Percentiles rank a stretch among this genome's conserved stretches.
Evolutionary conservation across 2,888 invertebrate genomes (phyloP).

Genomic region (Stenotaenia linearis): DNA sequence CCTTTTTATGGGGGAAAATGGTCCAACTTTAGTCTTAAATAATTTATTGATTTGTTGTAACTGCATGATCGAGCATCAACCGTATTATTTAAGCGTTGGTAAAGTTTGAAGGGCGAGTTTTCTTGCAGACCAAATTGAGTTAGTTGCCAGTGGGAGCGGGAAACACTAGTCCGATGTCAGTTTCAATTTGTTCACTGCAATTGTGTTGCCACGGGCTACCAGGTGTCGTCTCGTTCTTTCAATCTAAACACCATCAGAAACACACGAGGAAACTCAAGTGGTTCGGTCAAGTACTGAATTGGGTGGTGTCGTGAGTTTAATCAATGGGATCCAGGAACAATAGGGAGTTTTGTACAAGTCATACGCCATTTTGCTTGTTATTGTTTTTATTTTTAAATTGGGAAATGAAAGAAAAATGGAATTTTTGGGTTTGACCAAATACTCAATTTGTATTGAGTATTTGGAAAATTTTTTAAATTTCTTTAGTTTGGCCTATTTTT

Average conservation of each 20-base stretch:
- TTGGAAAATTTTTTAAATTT: too few species aligned
- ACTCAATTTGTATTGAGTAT: too few species aligned
- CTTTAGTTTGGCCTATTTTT: too few species aligned
- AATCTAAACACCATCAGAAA: neutral
- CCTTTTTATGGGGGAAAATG: too few species aligned
- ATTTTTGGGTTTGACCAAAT: too few species aligned
- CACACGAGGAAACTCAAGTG: neutral
- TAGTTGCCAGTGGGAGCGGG: neutral
- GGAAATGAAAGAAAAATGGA: too few species aligned
- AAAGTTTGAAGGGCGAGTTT: neutral
- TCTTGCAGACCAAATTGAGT: neutral
- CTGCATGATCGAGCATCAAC: neutral
- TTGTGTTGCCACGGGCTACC: neutral
- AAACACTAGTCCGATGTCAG: neutral
- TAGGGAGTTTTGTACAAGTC: too few species aligned
- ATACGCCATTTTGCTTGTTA: too few species aligned
- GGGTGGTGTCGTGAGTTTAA: neutral
- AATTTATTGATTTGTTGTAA: neutral
- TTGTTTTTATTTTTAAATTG: too few species aligned
- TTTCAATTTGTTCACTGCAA: neutral
- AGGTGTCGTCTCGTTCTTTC: neutral
- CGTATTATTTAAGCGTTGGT: neutral
- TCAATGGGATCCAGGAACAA: neutral
- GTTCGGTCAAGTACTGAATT: neutral
- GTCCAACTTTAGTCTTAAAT: too few species aligned